These are phyloP conservation scores for Nicator chloris DNA, from an alignment of 2,113 vertebrate species.

Conservation along the genomic window DNA sequence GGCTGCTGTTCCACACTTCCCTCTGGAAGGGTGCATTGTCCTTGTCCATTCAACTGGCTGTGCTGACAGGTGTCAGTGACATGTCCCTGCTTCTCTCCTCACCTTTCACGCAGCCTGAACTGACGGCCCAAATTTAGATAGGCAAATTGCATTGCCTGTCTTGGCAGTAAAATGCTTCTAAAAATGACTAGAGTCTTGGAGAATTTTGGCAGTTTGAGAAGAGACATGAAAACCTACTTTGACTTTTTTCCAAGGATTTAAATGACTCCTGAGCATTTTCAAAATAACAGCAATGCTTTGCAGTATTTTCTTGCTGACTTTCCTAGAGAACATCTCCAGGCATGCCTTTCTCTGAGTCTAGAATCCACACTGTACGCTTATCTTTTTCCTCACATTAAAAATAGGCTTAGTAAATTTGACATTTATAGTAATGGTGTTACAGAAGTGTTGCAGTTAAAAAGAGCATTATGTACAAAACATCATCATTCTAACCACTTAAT, in stretches of 20 bases:
- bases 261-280: background rate
- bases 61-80: background rate
- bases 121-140: background rate
- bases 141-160: background rate
- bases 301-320: background rate
- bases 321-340: background rate
- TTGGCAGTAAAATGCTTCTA: background rate
- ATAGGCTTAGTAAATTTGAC: background rate
- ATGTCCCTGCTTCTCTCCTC: background rate
- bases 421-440: background rate
- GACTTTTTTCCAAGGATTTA: background rate
- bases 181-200: background rate
- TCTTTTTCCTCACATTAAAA: background rate
- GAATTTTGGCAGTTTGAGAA: background rate
- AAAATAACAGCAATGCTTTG: background rate
- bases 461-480: background rate
- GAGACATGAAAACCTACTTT: background rate
- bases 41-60: background rate
- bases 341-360: background rate
- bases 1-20: background rate
- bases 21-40: background rate
- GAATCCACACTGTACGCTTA: background rate
- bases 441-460: background rate
- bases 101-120: accelerated
- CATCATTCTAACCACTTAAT: background rate